Percentiles rank a stretch among this genome's conserved stretches.
Evolutionary conservation across 2,888 invertebrate genomes (phyloP).

Genomic region (Helobdella robusta): DNA sequence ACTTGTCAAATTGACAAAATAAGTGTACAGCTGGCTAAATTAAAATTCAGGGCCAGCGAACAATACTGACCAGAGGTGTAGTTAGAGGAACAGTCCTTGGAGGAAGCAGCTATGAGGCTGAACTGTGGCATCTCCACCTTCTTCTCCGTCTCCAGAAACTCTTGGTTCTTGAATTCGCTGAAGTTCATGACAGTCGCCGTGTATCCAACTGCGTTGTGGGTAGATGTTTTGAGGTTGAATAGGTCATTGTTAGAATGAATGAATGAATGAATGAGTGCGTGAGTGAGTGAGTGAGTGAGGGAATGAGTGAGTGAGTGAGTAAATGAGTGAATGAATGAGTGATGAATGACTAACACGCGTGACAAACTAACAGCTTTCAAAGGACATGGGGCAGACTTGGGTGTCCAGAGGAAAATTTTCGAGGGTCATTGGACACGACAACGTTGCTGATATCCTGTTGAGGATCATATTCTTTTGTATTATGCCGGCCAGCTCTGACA

Average conservation of each 20-base stretch:
- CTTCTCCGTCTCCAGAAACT: slow-evolving; percentile 18
- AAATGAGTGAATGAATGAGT: no score
- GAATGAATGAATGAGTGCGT: no score
- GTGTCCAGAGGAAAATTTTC: slow-evolving; percentile 44
- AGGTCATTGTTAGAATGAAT: neutral
- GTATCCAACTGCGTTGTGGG: slow-evolving; percentile 25
- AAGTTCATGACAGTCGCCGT: slow-evolving; percentile 26
- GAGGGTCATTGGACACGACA: slow-evolving; percentile 42
- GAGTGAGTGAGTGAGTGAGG: no score
- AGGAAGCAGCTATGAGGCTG: slow-evolving; percentile 17
- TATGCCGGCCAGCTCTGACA: no score
- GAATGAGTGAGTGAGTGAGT: no score
- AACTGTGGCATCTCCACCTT: slow-evolving; percentile 30
- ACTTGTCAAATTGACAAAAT: neutral
- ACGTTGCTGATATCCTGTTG: slow-evolving; percentile 30
- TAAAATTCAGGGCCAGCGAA: neutral
- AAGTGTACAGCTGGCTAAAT: neutral
- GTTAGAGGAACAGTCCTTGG: slow-evolving; percentile 28
- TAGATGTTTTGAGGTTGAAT: neutral
- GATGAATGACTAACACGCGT: no score
- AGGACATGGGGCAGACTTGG: slow-evolving; percentile 39
- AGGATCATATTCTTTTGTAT: no score
- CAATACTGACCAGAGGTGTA: slow-evolving; percentile 24
- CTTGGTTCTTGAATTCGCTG: neutral
- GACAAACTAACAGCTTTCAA: slow-evolving; percentile 38